Evolutionary conservation across 2,797 vertebrate species (phyloP).

Genomic region (Pipistrellus pipistrellus): DNA sequence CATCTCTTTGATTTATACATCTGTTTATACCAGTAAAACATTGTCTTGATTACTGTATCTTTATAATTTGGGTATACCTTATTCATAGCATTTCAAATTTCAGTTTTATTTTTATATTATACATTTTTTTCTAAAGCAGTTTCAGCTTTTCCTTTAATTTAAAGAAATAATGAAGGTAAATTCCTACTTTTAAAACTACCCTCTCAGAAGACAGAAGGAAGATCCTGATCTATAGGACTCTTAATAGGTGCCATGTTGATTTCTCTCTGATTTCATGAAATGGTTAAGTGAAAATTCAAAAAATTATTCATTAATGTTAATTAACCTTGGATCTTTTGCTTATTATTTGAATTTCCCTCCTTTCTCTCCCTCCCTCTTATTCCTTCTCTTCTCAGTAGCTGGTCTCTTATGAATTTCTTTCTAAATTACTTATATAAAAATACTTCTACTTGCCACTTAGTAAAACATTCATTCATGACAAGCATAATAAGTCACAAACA

Average conservation of each 20-base stretch:
- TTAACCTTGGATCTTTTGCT: not conserved
- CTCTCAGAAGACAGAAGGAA: not conserved
- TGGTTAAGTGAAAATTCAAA: conserved; percentile 10
- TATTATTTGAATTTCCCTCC: not conserved
- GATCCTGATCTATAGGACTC: not conserved
- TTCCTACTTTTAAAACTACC: not conserved
- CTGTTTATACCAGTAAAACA: not conserved
- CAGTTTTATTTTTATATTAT: not conserved
- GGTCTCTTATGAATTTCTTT: not conserved
- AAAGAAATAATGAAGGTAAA: conserved; percentile 12
- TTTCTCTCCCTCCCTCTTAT: not conserved
- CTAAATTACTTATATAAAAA: not conserved
- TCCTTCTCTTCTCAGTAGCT: not conserved
- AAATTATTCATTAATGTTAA: not conserved
- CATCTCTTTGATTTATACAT: not conserved
- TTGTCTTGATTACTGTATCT: not conserved
- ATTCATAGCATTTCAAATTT: not conserved
- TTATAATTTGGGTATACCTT: not conserved
- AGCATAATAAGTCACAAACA: not conserved
- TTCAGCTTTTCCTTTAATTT: not conserved
- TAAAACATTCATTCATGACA: conserved; percentile 21
- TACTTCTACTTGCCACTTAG: not conserved
- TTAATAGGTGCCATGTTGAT: not conserved
- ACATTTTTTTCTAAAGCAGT: conserved; percentile 28
- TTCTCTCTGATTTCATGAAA: not conserved